phyloP scores from a whole-genome alignment of 2,888 invertebrate genomes.

The Notocelia uddmanniana region DNA sequence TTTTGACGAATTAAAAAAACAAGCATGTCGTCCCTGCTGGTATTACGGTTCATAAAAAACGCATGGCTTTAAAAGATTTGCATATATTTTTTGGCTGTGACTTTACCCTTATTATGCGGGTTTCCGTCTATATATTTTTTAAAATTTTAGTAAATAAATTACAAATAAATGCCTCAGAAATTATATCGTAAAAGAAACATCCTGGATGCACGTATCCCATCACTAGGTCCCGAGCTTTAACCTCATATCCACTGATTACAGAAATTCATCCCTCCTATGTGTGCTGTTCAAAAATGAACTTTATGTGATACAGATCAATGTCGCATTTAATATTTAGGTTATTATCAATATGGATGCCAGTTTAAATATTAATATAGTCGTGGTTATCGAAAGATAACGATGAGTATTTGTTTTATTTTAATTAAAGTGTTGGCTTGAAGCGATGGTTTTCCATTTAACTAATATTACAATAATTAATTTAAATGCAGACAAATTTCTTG shows the following conservation, averaged over 20 bases:
- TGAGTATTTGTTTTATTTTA: slow-evolving; percentile 3
- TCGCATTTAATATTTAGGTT: background rate
- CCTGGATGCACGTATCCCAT: background rate
- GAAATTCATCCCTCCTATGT: background rate
- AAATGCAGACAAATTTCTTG: too few relatives aligned
- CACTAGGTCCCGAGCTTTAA: background rate
- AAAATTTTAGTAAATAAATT: too few relatives aligned
- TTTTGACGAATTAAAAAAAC: too few relatives aligned
- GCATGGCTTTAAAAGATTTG: too few relatives aligned
- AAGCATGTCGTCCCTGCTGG: too few relatives aligned
- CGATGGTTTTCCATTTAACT: background rate
- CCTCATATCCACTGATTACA: background rate
- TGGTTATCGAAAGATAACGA: slow-evolving; percentile 16
- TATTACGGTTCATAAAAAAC: too few relatives aligned
- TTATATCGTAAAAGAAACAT: too few relatives aligned
- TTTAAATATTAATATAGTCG: slow-evolving; percentile 11
- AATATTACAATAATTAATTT: too few relatives aligned
- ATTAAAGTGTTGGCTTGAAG: background rate
- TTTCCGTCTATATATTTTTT: too few relatives aligned
- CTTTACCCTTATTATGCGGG: too few relatives aligned
- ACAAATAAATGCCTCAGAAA: too few relatives aligned
- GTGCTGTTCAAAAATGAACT: background rate
- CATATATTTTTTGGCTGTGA: too few relatives aligned
- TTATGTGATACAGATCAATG: background rate
- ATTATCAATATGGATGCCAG: background rate